A percentile compares a stretch with the other conserved stretches of the same genome.
Evolutionary conservation across 2,888 invertebrate species (phyloP).

Genomic region (Rhynchonema sp.): DNA sequence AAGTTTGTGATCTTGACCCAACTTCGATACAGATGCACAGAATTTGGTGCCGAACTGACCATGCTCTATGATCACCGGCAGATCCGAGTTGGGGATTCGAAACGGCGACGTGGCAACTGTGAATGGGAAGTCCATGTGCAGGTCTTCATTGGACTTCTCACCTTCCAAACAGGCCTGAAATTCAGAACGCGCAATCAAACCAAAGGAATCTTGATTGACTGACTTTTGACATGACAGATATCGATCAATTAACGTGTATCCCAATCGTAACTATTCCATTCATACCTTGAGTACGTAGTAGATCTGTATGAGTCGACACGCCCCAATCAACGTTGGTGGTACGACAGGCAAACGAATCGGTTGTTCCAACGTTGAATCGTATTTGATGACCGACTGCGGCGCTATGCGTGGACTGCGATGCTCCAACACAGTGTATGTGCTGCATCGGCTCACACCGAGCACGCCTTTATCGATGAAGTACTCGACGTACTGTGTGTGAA

Average conservation of each 20-base stretch:
- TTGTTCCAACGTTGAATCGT: constrained; percentile 38
- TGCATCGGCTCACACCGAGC: constrained; percentile 48
- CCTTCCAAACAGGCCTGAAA: constrained; percentile 47
- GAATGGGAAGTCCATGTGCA: constrained; percentile 52
- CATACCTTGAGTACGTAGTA: constrained; percentile 50
- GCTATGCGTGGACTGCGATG: constrained; percentile 46
- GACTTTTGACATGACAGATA: too few species aligned
- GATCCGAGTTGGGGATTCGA: constrained; percentile 27
- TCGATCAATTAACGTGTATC: too few species aligned
- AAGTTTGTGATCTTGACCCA: too few species aligned
- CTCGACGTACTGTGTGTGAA: constrained; percentile 54
- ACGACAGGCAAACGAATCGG: constrained; percentile 50
- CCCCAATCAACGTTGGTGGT: constrained; percentile 51
- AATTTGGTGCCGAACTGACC: too few species aligned
- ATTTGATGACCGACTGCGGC: constrained; percentile 42
- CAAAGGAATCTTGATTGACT: too few species aligned
- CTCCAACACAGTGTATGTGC: constrained; percentile 48
- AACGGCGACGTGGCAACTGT: constrained; percentile 52
- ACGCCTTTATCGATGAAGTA: constrained; percentile 53
- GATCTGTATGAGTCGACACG: constrained; percentile 49
- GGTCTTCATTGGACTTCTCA: constrained; percentile 48
- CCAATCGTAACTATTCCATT: too few species aligned
- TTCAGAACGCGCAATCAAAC: not conserved
- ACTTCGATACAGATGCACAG: too few species aligned
- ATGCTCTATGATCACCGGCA: constrained; percentile 23